Percentiles rank a stretch among this genome's conserved stretches.
These are phyloP conservation scores for Magallana angulata DNA, from an alignment of 1,140 invertebrate genomes.

Conservation along the genomic window DNA sequence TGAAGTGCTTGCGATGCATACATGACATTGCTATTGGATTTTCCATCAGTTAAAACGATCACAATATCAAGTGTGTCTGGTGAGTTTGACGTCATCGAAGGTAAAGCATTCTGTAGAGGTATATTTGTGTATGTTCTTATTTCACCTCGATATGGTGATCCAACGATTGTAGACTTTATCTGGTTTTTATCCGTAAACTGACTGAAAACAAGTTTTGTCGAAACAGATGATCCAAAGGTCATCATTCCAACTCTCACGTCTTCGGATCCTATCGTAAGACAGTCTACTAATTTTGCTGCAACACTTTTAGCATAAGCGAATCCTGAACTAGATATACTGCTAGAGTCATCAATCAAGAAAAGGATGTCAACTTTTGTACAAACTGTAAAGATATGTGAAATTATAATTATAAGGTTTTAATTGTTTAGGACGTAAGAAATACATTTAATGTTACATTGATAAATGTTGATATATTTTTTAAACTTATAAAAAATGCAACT, in stretches of 20 bases:
- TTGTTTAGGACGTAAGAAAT: no score
- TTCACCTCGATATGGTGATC: not conserved
- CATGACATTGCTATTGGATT: not conserved
- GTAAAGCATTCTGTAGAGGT: not conserved
- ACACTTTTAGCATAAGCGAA: not conserved
- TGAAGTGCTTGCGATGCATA: not conserved
- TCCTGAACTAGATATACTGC: not conserved
- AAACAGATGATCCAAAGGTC: not conserved
- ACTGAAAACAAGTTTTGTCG: not conserved
- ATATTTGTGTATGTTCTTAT: not conserved
- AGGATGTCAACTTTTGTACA: not conserved
- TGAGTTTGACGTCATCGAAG: not conserved
- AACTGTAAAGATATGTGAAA: not conserved
- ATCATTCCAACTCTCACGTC: not conserved
- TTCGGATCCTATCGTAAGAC: not conserved
- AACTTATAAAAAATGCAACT: no score
- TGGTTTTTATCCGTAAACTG: not conserved
- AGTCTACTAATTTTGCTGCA: not conserved
- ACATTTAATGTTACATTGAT: no score
- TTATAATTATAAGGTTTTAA: no score
- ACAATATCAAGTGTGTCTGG: not conserved
- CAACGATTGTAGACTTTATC: not conserved
- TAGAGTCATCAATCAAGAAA: slow-evolving; percentile 20
- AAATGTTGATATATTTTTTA: no score
- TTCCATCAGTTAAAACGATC: slow-evolving; percentile 23